Evolutionary conservation across 2,113 vertebrate genomes (phyloP).

Genomic region (Albula goreensis): DNA sequence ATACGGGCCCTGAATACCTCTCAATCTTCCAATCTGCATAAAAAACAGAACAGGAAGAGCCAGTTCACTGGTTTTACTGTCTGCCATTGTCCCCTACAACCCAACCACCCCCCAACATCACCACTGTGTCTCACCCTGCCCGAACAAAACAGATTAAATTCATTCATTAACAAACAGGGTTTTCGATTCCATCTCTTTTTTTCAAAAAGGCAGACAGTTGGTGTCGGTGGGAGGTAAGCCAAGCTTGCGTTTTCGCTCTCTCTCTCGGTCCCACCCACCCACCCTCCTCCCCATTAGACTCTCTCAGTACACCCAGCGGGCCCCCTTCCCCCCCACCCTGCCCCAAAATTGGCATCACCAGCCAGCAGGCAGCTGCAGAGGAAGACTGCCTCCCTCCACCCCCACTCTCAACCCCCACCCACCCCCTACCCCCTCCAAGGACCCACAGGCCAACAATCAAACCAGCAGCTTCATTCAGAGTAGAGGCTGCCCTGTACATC

Average conservation of each 20-base stretch:
- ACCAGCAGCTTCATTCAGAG: constrained; percentile 12
- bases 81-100: neutral
- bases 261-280: constrained; percentile 14
- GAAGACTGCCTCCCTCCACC: neutral
- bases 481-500: constrained; percentile 38
- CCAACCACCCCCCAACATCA: too few species aligned
- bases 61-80: neutral
- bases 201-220: neutral
- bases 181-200: neutral
- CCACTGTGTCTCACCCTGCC: neutral
- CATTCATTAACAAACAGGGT: constrained; percentile 13
- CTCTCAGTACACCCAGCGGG: constrained; percentile 14
- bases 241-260: neutral
- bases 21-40: neutral
- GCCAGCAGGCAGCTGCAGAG: constrained; percentile 5
- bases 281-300: constrained; percentile 12
- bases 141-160: neutral
- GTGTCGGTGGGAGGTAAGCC: neutral
- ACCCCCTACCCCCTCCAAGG: too few species aligned
- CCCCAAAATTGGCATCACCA: constrained; percentile 23
- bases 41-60: neutral
- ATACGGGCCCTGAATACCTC: neutral
- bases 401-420: too few species aligned
- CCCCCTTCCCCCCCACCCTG: constrained; percentile 5
- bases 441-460: neutral